Base-by-base conservation (phyloP, 2,113 vertebrate genomes). In the Marcusenius ussheri region DNA sequence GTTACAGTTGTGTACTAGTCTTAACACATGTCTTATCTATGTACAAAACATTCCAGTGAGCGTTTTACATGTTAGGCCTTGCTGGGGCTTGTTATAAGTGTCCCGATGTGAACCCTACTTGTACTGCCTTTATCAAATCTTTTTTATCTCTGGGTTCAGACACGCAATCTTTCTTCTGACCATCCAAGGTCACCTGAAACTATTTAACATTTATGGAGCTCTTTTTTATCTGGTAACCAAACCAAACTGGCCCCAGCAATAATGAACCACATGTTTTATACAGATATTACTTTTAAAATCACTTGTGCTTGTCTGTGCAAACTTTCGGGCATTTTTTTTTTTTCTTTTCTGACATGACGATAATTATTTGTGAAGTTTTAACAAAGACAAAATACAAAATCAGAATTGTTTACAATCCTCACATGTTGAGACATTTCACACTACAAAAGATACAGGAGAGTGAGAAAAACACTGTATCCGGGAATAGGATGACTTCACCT, bases 401-500 rank as follows among this genome's bases (percentile, higher is more conserved):
- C 56, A 88, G 74, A 47, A 80, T 24, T 8, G 87, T 83, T 27
- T 77, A 46, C 46, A n/a, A 70, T 51, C 70, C 87, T 39, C 70
- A n/a, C 80, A 51, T 92, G 91, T 77, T 89, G 88, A 88, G 90
- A 88, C 35, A 13, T 91, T 91, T 92, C 92, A 91, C 1, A 51
- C 89, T 91, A 62, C 13, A 27, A 80, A 90, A 24, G 93, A 94
- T 93, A 94, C 93, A 93, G 92, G 91, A 87, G 91, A 93, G 92
- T 93, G 4, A 35, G 13, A 35, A 15, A 1, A 39, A 91, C 89
- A 90, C 94, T 94, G 91, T 94, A 90, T 95, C 96, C 94, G 87
- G 90, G 93, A 94, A 88, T 93, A 95, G 95, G 94, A 94, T 94
- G 90, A 56, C 89, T 92, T 92, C 94, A 77, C 91, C 5, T 93